A percentile compares a stretch with the other conserved stretches of the same genome.
phyloP scores from a whole-genome alignment of 2,113 vertebrate species.

The Urocolius indicus region DNA sequence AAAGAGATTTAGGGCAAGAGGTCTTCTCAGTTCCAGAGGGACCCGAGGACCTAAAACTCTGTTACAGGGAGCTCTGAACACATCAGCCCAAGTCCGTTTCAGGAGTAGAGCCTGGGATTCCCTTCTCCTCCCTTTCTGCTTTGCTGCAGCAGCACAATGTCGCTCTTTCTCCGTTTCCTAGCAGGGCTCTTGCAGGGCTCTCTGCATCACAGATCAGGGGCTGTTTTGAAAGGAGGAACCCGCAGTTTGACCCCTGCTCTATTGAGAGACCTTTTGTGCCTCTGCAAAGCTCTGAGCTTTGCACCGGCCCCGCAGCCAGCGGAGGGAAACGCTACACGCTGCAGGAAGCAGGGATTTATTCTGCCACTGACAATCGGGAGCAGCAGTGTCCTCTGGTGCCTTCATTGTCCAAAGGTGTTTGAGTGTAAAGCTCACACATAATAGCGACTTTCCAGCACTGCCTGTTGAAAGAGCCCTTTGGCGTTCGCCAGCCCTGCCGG shows the following conservation, averaged over 20 bases:
- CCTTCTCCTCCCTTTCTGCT: neutral
- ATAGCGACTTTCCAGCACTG: conserved; percentile 26
- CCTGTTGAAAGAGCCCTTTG: conserved; percentile 37
- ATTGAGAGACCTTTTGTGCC: conserved; percentile 53
- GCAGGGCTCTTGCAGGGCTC: neutral
- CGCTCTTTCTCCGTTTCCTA: neutral
- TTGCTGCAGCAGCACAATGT: neutral
- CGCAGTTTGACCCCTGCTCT: conserved; percentile 20
- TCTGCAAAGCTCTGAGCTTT: neutral
- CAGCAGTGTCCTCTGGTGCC: conserved; percentile 61
- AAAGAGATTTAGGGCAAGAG: neutral
- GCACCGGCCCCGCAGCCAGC: neutral
- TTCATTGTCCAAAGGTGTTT: conserved; percentile 72
- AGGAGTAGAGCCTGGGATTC: neutral
- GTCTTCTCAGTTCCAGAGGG: neutral
- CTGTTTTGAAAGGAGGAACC: neutral
- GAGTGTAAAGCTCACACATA: conserved; percentile 62
- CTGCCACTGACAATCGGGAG: conserved; percentile 9
- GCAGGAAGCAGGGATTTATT: conserved; percentile 46
- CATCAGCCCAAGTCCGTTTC: neutral
- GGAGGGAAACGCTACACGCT: conserved; percentile 38
- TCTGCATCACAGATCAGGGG: conserved; percentile 45
- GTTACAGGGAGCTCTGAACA: neutral
- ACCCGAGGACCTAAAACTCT: neutral
- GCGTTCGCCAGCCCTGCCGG: conserved; percentile 19